Percentiles rank a stretch among this genome's conserved stretches.
These are phyloP conservation scores for Drosophila micromelanica DNA, from an alignment of 1,140 invertebrate species.

Conservation along the genomic window DNA sequence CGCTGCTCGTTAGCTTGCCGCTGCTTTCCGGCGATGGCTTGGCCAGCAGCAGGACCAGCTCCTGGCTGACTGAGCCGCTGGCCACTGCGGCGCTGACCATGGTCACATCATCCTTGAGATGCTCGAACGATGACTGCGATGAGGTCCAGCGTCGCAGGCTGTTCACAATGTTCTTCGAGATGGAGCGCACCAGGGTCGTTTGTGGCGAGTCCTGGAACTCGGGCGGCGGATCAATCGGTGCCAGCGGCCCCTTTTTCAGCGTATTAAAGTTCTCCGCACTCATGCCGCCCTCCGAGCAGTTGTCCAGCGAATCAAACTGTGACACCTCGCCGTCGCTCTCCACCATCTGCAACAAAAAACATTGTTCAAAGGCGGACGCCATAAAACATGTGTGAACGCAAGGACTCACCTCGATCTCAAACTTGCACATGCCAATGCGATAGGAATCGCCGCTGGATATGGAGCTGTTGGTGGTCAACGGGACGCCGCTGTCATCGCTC, in stretches of 20 bases:
- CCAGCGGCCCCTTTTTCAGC: constrained; percentile 90
- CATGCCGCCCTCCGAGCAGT: constrained; percentile 88
- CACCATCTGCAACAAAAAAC: constrained; percentile 85
- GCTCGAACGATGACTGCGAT: constrained; percentile 79
- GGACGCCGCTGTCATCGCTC: constrained; percentile 86
- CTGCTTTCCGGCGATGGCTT: constrained; percentile 26
- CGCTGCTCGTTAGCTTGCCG: background rate
- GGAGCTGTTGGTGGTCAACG: constrained; percentile 86
- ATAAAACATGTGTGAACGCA: background rate
- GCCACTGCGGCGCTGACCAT: constrained; percentile 46
- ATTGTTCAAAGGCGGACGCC: constrained; percentile 16
- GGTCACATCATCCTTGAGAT: constrained; percentile 67
- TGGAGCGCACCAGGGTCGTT: constrained; percentile 78
- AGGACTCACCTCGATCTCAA: constrained; percentile 85
- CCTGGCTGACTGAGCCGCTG: constrained; percentile 24
- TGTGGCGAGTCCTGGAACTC: constrained; percentile 88
- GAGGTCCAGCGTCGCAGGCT: constrained; percentile 79
- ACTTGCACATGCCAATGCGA: constrained; percentile 84
- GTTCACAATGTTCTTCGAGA: constrained; percentile 76
- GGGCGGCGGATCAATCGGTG: constrained; percentile 91
- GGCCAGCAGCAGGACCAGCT: constrained; percentile 54
- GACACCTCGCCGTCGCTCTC: constrained; percentile 89
- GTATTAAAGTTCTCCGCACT: constrained; percentile 92
- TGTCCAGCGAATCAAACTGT: constrained; percentile 88
- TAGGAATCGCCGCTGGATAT: constrained; percentile 86